Percentiles rank a stretch among this genome's conserved stretches.
Conservation (phyloP, 2,113 vertebrate species). For the Platichthys stellatus region DNA sequence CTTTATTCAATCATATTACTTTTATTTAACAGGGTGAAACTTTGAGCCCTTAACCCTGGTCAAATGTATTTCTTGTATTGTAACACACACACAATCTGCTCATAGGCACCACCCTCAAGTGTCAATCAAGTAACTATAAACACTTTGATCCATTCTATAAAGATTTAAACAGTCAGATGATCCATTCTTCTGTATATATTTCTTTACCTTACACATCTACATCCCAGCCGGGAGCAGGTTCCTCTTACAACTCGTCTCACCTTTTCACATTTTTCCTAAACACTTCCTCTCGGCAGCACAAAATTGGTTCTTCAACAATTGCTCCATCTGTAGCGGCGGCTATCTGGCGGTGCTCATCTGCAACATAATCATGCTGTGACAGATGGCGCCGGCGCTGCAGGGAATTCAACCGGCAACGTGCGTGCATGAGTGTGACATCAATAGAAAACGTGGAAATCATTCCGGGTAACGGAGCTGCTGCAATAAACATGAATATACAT, state of each 20-base stretch:
- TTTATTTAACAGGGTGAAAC: no score
- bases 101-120: no score
- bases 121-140: no score
- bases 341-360: slow-evolving; percentile 18
- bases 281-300: background rate
- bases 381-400: slow-evolving; percentile 42
- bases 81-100: no score
- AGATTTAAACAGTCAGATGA: no score
- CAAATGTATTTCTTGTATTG: no score
- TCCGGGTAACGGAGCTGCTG: background rate
- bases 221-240: background rate
- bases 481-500: background rate
- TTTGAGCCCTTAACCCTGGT: no score
- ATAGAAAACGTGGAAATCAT: slow-evolving; percentile 30
- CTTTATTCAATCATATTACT: no score
- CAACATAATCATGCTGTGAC: slow-evolving; percentile 40
- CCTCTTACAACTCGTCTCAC: background rate
- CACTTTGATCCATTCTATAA: background rate
- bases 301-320: slow-evolving; percentile 14
- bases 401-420: slow-evolving; percentile 18
- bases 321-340: slow-evolving; percentile 35
- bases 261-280: background rate
- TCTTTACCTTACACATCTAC: no score
- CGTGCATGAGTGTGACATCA: slow-evolving; percentile 19
- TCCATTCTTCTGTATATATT: no score